Conservation (phyloP, 2,888 invertebrate species). For the Oscheius myriophilus region DNA sequence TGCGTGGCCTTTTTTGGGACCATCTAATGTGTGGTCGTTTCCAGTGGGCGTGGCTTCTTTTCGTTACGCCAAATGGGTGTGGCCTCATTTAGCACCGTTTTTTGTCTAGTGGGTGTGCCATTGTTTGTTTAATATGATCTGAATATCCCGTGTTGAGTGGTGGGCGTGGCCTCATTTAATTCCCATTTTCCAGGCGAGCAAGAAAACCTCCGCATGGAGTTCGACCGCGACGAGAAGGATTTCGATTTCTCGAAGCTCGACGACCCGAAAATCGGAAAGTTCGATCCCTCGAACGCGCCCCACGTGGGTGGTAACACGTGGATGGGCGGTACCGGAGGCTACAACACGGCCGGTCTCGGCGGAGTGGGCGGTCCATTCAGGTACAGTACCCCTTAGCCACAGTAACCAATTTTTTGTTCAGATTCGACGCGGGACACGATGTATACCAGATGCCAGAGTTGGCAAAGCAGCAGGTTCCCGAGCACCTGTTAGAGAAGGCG, state of each 20-base stretch:
- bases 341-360: constrained; percentile 93
- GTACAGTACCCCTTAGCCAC: neutral
- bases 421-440: constrained; percentile 90
- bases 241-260: constrained; percentile 74
- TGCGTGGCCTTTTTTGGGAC: too few species aligned
- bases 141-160: too few species aligned
- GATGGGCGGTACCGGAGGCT: constrained; percentile 89
- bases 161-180: too few species aligned
- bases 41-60: too few species aligned
- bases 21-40: too few species aligned
- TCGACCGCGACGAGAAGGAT: constrained; percentile 47
- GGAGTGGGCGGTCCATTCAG: constrained; percentile 82
- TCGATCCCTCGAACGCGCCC: constrained; percentile 76
- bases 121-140: too few species aligned
- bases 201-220: constrained; percentile 53
- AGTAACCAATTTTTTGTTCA: constrained; percentile 14
- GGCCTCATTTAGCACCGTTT: too few species aligned
- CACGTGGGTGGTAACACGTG: constrained; percentile 96
- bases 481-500: constrained; percentile 84
- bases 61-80: too few species aligned
- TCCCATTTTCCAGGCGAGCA: constrained; percentile 27
- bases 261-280: constrained; percentile 88
- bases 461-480: constrained; percentile 89
- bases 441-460: constrained; percentile 89
- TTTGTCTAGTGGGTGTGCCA: too few species aligned